phyloP scores from a whole-genome alignment of 2,888 invertebrate species.

The Leucozona laternaria region DNA sequence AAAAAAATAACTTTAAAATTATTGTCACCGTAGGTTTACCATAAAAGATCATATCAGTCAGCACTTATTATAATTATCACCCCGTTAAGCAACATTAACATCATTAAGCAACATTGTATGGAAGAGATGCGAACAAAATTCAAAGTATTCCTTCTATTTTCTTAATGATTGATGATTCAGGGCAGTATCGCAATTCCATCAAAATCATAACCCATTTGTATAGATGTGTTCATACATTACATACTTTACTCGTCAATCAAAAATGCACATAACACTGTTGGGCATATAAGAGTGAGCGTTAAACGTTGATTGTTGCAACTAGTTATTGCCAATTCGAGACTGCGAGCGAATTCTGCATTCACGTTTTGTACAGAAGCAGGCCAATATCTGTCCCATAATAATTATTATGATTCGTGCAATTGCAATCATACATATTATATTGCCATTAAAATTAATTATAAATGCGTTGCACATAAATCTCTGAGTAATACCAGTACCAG shows the following conservation, averaged over 20 bases:
- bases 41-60: not conserved
- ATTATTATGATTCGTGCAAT: conserved; percentile 68
- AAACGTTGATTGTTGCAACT: conserved; percentile 10
- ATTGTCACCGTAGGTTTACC: not conserved
- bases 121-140: conserved; percentile 9
- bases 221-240: too few species aligned
- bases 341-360: conserved; percentile 33
- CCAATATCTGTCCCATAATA: conserved; percentile 72
- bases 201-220: conserved; percentile 39
- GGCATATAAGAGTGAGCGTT: not conserved
- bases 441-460: conserved; percentile 69
- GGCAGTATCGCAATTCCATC: conserved; percentile 29
- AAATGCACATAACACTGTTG: conserved; percentile 9
- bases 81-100: not conserved
- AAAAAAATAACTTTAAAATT: not conserved
- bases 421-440: conserved; percentile 54
- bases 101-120: conserved; percentile 24
- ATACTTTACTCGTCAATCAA: not conserved
- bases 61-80: not conserved
- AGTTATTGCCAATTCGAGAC: conserved; percentile 58
- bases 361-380: conserved; percentile 45
- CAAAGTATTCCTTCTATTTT: conserved; percentile 19
- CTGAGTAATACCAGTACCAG: conserved; percentile 35
- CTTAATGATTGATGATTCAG: conserved; percentile 31
- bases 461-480: conserved; percentile 72